These are phyloP conservation scores for Pristionchus pacificus DNA, from an alignment of 1,140 invertebrate species.

Conservation along the genomic window DNA sequence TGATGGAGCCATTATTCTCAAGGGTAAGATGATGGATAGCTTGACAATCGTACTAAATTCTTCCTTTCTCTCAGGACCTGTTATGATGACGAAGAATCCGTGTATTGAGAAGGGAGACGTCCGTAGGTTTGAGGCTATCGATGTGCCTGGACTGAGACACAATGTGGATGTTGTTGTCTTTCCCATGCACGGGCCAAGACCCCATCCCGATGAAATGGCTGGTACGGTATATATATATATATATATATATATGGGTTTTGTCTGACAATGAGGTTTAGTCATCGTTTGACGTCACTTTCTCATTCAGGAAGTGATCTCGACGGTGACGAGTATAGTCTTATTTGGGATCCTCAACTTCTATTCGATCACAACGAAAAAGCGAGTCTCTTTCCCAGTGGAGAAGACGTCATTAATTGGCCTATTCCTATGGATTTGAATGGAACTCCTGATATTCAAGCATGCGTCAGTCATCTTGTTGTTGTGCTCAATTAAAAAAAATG, in stretches of 20 bases:
- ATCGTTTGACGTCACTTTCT: neutral
- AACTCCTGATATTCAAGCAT: conserved; percentile 10
- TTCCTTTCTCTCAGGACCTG: conserved; percentile 17
- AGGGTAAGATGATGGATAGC: too few species aligned
- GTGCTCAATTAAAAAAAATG: neutral
- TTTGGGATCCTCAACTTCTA: conserved; percentile 49
- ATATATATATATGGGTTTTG: neutral
- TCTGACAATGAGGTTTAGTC: too few species aligned
- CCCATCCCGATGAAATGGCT: conserved; percentile 58
- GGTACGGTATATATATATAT: conserved; percentile 2
- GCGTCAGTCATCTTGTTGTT: neutral
- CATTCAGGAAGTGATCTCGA: conserved; percentile 47
- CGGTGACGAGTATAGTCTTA: conserved; percentile 56
- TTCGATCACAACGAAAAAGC: conserved; percentile 41
- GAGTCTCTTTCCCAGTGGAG: conserved; percentile 24
- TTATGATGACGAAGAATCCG: conserved; percentile 57
- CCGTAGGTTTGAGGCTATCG: conserved; percentile 50
- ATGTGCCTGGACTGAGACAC: conserved; percentile 50
- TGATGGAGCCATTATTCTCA: too few species aligned
- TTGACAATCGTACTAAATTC: neutral
- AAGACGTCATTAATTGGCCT: neutral
- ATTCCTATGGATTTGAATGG: conserved; percentile 2
- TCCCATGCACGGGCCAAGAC: conserved; percentile 51
- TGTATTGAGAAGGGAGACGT: conserved; percentile 56
- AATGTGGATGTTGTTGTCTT: conserved; percentile 58